A percentile compares a stretch with the other conserved stretches of the same genome.
phyloP scores from a whole-genome alignment of 1,140 invertebrate genomes.

The Megathymus violae region DNA sequence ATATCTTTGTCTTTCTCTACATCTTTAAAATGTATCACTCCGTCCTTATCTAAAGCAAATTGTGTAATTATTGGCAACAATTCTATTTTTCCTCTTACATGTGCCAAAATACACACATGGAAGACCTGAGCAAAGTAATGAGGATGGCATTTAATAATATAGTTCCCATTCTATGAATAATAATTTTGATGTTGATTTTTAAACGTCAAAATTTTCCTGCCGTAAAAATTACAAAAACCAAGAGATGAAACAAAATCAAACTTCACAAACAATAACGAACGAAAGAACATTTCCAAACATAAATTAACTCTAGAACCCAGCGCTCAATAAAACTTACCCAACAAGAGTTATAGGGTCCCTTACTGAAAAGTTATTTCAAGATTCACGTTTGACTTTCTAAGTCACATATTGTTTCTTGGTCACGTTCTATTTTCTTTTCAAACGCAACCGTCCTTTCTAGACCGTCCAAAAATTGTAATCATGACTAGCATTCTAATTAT shows the following conservation, averaged over 20 bases:
- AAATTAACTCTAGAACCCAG: conserved; percentile 3
- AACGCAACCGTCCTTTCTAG: conserved; percentile 6
- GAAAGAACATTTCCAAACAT: neutral
- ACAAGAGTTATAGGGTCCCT: neutral
- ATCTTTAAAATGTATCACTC: conserved; percentile 29
- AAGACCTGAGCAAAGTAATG: conserved; percentile 43
- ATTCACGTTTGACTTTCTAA: no score
- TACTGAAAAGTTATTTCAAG: no score
- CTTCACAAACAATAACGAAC: neutral
- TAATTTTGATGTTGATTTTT: no score
- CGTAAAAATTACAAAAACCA: no score
- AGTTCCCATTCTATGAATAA: no score
- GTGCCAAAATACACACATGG: conserved; percentile 74
- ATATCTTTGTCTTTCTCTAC: conserved; percentile 46
- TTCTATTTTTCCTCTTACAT: conserved; percentile 47
- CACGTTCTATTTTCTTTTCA: conserved; percentile 16
- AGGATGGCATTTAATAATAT: conserved; percentile 13
- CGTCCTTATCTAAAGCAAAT: conserved; percentile 48
- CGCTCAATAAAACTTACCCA: neutral
- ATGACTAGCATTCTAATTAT: conserved; percentile 16
- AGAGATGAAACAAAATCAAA: neutral
- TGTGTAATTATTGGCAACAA: conserved; percentile 77
- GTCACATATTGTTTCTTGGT: conserved; percentile 2
- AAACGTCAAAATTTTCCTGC: no score
- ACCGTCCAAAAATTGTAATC: conserved; percentile 10